Percentiles rank a stretch among this genome's conserved stretches.
These are phyloP conservation scores for Microctenopoma stevenorrisi DNA, from an alignment of 2,797 vertebrate genomes.

Conservation along the genomic window DNA sequence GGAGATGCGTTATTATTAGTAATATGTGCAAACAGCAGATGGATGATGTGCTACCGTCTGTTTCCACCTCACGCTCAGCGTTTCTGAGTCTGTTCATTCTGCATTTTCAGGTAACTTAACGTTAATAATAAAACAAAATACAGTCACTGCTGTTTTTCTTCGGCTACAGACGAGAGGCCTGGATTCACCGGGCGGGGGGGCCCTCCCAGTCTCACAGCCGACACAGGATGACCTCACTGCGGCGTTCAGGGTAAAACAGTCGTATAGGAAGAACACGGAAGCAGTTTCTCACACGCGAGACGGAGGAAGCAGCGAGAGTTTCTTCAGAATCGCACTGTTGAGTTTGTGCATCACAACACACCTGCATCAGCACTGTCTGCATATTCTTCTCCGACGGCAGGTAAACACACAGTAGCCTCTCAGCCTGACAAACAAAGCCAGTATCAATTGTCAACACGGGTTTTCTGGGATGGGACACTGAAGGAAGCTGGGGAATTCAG, in stretches of 20 bases:
- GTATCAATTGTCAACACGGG: constrained; percentile 70
- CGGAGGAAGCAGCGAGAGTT: no score
- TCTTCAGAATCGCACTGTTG: no score
- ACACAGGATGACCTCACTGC: no score
- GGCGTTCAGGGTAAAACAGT: no score
- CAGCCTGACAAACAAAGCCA: constrained; percentile 70
- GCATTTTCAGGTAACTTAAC: constrained; percentile 8
- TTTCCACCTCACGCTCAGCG: constrained; percentile 31
- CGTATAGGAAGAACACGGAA: not conserved
- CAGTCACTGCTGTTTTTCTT: not conserved
- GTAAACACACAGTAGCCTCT: constrained; percentile 69
- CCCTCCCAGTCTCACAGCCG: no score
- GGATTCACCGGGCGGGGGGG: no score
- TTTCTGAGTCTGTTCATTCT: not conserved
- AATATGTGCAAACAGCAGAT: constrained; percentile 58
- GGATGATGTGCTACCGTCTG: constrained; percentile 40
- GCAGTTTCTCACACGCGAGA: no score
- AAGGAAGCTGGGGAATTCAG: constrained; percentile 68
- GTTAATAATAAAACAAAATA: constrained; percentile 39
- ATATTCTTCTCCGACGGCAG: constrained; percentile 17
- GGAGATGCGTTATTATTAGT: constrained; percentile 64
- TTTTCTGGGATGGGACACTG: constrained; percentile 48
- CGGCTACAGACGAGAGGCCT: no score
- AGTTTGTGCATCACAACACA: not conserved
- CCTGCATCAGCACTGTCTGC: not conserved